Evolutionary conservation across 2,888 invertebrate species (phyloP).

Genomic region (Platynereis dumerilii): DNA sequence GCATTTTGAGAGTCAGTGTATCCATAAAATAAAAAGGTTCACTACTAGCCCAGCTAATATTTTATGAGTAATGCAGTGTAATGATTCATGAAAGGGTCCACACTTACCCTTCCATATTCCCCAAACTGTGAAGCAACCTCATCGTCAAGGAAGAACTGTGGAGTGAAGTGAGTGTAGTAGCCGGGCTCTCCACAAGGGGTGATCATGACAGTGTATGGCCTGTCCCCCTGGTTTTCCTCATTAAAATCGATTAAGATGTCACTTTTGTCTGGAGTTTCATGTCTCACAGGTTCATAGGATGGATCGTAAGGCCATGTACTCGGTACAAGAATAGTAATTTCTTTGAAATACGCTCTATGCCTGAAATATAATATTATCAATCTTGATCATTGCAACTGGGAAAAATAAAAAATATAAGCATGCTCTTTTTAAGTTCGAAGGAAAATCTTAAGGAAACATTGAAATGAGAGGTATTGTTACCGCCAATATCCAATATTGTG

Average conservation of each 20-base stretch:
- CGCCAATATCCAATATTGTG: no score
- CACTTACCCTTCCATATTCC: conserved; percentile 7
- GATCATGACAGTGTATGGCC: conserved; percentile 41
- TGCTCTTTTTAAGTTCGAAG: no score
- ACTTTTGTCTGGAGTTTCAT: conserved; percentile 53
- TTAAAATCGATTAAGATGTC: conserved; percentile 67
- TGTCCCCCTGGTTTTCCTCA: conserved; percentile 42
- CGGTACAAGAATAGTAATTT: conserved; percentile 71
- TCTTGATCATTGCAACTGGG: no score
- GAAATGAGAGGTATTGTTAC: no score
- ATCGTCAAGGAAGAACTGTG: conserved; percentile 43
- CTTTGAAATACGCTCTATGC: conserved; percentile 64
- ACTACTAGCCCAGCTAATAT: no score
- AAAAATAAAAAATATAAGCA: no score
- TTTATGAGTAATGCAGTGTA: no score
- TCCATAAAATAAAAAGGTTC: no score
- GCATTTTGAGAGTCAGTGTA: no score
- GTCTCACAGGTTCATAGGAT: conserved; percentile 27
- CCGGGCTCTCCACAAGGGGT: conserved; percentile 50
- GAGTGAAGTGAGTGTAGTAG: conserved; percentile 44
- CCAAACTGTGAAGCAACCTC: conserved; percentile 23
- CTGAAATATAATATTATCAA: no score
- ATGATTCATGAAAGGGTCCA: no score
- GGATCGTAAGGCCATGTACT: conserved; percentile 65
- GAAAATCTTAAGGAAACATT: no score